phyloP scores from a whole-genome alignment of 2,888 invertebrate species.

The Acleris sparsana region DNA sequence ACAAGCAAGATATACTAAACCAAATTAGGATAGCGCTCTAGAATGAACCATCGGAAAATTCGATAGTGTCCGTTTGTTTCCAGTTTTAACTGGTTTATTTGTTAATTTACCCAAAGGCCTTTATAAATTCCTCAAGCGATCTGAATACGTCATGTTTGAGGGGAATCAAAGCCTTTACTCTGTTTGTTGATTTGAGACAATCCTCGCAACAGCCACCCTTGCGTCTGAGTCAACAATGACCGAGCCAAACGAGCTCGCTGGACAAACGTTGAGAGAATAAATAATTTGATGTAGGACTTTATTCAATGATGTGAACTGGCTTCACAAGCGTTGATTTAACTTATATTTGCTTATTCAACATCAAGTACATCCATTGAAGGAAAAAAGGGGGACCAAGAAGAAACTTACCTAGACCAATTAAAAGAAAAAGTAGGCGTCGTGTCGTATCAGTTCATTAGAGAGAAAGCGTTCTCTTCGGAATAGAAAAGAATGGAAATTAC shows the following conservation, averaged over 20 bases:
- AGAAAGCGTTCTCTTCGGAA: too few species aligned
- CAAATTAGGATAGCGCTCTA: too few species aligned
- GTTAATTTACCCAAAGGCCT: not conserved
- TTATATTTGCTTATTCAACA: not conserved
- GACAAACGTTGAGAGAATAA: constrained; percentile 34
- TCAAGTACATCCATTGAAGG: too few species aligned
- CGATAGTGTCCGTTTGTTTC: too few species aligned
- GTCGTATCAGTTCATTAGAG: too few species aligned
- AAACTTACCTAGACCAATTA: too few species aligned
- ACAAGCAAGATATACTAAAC: too few species aligned
- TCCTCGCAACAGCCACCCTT: constrained; percentile 21
- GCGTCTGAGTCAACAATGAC: constrained; percentile 30
- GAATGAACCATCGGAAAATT: too few species aligned
- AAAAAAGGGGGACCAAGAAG: too few species aligned
- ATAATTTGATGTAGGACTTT: constrained; percentile 21
- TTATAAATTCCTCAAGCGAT: constrained; percentile 17
- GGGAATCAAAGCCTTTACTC: constrained; percentile 29
- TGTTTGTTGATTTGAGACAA: constrained; percentile 36
- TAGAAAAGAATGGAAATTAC: too few species aligned
- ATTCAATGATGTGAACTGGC: not conserved
- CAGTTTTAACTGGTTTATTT: not conserved
- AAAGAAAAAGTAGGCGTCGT: too few species aligned
- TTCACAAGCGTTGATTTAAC: constrained; percentile 1
- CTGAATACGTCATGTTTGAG: constrained; percentile 22
- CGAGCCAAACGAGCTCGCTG: constrained; percentile 23